Evolutionary conservation across 53 echinoderm and acorn worm species (phyloP).

Genomic region (Apostichopus leukothele): DNA sequence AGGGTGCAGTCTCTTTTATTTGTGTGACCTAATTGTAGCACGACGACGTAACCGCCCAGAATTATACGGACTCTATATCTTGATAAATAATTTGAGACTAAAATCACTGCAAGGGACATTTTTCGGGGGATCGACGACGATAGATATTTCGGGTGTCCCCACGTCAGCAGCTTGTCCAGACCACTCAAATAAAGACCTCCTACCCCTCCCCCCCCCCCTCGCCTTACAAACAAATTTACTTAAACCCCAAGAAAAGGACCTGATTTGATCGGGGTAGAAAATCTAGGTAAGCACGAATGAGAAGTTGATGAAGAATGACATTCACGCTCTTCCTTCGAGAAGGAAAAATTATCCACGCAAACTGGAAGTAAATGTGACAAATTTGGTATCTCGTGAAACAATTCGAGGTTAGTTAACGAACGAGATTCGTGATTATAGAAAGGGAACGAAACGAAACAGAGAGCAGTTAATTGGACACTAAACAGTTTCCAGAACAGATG

Average conservation of each 20-base stretch:
- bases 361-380: not conserved
- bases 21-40: constrained; percentile 22
- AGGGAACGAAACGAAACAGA: no score
- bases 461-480: no score
- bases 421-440: no score
- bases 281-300: not conserved
- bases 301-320: not conserved
- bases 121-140: not conserved
- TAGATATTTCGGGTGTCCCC: not conserved
- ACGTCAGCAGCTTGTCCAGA: not conserved
- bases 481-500: no score
- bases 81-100: not conserved
- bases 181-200: not conserved
- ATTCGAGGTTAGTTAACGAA: not conserved
- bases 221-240: not conserved
- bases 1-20: not conserved
- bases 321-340: not conserved
- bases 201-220: not conserved
- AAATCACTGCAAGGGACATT: not conserved
- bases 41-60: not conserved
- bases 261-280: not conserved
- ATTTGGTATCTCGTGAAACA: not conserved
- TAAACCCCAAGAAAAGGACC: not conserved
- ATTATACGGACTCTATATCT: not conserved
- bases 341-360: not conserved